Base-by-base conservation (phyloP, 2,888 invertebrate genomes). In the Argyresthia albistria region DNA sequence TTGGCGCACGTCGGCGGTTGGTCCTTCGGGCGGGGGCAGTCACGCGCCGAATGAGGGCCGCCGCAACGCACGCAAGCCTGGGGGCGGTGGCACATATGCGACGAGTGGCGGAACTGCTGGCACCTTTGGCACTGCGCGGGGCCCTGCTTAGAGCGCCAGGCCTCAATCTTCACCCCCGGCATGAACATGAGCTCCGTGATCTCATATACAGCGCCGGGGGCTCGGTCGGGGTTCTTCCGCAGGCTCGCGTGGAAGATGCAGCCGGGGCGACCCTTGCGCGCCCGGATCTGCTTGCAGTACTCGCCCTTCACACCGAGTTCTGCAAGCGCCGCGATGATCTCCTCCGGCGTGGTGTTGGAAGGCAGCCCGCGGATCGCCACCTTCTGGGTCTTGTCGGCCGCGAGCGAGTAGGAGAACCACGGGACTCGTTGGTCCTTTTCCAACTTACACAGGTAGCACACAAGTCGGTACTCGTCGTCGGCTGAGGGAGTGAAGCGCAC, bases 261-360 rank as follows among this genome's bases (percentile, higher is more conserved):
- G 35, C 35, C n/a, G 35, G 50, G 12, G 14, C 60, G 53, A 61
- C 57, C 8, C 58, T 53, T 50, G 47, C 52, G 35, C 61, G 58
- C 8, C 25, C n/a, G 39, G 46, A 52, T 52, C 9, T 14, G 37
- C 11, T 12, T 7, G 8, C 4, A 6, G 12, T 36, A 52, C 15
- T 14, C 39, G 8, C 11, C 12, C 16, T 46, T 37, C 25, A 36
- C 46, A 8, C 52, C 46, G 3, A 37, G 35, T 8, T 12, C 16
- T 4, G 15, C n/a, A 8, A 52, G 39, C 15, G 11, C 52, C 46
- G 10, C 37, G 8, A 9, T 4, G 4, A 46, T 36, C 10, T n/a
- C 46, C 3, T 12, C 46, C 8, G 46, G 36, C 10, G 8, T 11
- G 35, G 46, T 52, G 39, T 52, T 37, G 11, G 39, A 37, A 9